Evolutionary conservation across 2,888 invertebrate genomes (phyloP).

Genomic region (Bruchidius siliquastri): DNA sequence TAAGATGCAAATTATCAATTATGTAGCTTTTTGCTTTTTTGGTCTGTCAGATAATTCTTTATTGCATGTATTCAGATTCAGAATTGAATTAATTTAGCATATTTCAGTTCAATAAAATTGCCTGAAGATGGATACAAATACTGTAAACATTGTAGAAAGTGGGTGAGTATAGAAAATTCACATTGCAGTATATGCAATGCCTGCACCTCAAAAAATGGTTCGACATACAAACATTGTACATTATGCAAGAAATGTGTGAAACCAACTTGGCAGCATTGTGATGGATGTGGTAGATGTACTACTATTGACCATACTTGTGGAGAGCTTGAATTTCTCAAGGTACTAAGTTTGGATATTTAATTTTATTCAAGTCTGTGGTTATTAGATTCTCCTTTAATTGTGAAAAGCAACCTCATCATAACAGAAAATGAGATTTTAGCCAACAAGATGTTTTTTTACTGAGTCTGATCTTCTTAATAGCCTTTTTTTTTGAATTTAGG

Average conservation of each 20-base stretch:
- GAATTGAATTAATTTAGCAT: not conserved
- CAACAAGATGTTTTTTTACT: too few relatives aligned
- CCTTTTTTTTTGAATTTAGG: too few relatives aligned
- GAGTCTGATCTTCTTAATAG: too few relatives aligned
- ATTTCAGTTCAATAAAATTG: slow-evolving; percentile 36
- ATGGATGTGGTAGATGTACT: slow-evolving; percentile 64
- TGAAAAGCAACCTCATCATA: too few relatives aligned
- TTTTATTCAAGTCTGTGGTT: too few relatives aligned
- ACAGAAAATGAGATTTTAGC: too few relatives aligned
- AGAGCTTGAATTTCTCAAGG: slow-evolving; percentile 36
- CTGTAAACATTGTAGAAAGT: slow-evolving; percentile 68
- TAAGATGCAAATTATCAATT: too few relatives aligned
- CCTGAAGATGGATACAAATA: slow-evolving; percentile 62
- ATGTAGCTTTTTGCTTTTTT: too few relatives aligned
- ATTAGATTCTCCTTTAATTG: too few relatives aligned
- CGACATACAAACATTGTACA: slow-evolving; percentile 64
- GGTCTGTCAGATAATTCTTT: too few relatives aligned
- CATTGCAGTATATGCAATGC: slow-evolving; percentile 72
- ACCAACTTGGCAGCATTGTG: slow-evolving; percentile 77
- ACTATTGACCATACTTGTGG: slow-evolving; percentile 53
- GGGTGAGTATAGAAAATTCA: slow-evolving; percentile 61
- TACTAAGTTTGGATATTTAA: slow-evolving; percentile 13
- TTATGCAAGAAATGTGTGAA: slow-evolving; percentile 74
- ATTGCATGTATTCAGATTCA: too few relatives aligned
- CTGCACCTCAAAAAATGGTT: slow-evolving; percentile 73